A percentile compares a stretch with the other conserved stretches of the same genome.
Evolutionary conservation across 2,113 vertebrate genomes (phyloP).

Genomic region (Toxotes jaculatrix): DNA sequence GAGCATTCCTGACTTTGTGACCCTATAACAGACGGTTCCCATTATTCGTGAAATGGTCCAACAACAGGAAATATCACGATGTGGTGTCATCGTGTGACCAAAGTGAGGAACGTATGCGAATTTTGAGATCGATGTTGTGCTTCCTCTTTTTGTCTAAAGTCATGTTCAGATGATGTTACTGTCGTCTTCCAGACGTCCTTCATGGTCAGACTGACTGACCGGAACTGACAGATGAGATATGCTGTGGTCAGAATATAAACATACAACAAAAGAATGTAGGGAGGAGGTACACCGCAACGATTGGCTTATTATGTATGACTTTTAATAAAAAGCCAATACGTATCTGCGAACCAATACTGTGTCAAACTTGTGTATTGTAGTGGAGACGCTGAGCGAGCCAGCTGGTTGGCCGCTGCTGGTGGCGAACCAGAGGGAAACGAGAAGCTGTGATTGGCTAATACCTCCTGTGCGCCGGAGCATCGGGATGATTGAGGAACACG

Average conservation of each 20-base stretch:
- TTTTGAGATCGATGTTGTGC: not conserved
- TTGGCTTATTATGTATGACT: not conserved
- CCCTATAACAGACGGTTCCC: not conserved
- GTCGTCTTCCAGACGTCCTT: conserved; percentile 23
- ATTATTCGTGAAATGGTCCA: too few relatives aligned
- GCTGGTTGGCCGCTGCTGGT: conserved; percentile 5
- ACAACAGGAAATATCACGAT: too few relatives aligned
- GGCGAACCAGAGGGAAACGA: conserved; percentile 1
- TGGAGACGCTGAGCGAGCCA: not conserved
- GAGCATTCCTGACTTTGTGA: not conserved
- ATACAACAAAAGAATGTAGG: not conserved
- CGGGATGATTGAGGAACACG: conserved; percentile 63
- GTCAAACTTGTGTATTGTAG: conserved; percentile 36
- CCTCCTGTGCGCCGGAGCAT: conserved; percentile 22
- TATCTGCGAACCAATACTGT: conserved; percentile 9
- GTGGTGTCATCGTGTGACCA: too few relatives aligned
- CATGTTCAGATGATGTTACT: conserved; percentile 12
- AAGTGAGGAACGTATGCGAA: too few relatives aligned
- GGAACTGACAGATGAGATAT: conserved; percentile 30
- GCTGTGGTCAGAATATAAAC: conserved; percentile 7
- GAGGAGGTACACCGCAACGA: not conserved
- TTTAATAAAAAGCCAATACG: conserved; percentile 33
- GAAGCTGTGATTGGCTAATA: conserved; percentile 50
- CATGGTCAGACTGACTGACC: conserved; percentile 28
- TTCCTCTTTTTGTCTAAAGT: conserved; percentile 16